Base-by-base conservation (phyloP, 2,888 invertebrate species). In the Pseudococcus viburni region DNA sequence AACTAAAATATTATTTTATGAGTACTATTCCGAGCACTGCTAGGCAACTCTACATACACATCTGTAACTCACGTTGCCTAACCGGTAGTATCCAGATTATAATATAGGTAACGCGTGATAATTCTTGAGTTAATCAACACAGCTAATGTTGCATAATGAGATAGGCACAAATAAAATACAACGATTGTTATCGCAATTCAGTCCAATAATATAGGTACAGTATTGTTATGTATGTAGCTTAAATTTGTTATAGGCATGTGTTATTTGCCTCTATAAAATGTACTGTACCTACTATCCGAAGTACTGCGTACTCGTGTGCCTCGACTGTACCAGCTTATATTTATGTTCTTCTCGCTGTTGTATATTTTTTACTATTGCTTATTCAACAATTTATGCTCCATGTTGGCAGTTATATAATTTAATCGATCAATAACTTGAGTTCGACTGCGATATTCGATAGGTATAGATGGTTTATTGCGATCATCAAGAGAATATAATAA, bases 111-210 rank as follows among this genome's bases (percentile, higher is more conserved):
- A 59, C 19, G 5, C n/a, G 59, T 15, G 59, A 59, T 51, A 17
- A 59, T 59, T n/a, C n/a, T n/a, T 1, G 59, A 46, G 46, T 77
- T 86, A 86, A 86, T 86, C 86, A 77, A 26, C 77, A n/a, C 48
- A 48, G 59, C 22, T 86, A 12, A 22, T 19, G 42, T 86, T 86
- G 46, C 48, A 77, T 86, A 86, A 86, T 86, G 26, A 42, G 73
- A 68, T 73, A 86, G 26, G 48, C 1, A 51, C 48, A 51, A 51
- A 86, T 73, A 86, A 77, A 86, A 77, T 86, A 86, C 46, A 77
- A 22, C 73, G 15, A 86, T 86, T 86, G 77, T 86, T 86, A 73
- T 86, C 86, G 73, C 86, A 86, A 86, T 68, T 73, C 77, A 77
- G 64, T 46, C 86, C 77, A 73, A 86, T 86, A 77, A 77, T 48